These are phyloP conservation scores for Cercopithecus mona DNA, from an alignment of 2,113 vertebrate genomes.

Conservation along the genomic window DNA sequence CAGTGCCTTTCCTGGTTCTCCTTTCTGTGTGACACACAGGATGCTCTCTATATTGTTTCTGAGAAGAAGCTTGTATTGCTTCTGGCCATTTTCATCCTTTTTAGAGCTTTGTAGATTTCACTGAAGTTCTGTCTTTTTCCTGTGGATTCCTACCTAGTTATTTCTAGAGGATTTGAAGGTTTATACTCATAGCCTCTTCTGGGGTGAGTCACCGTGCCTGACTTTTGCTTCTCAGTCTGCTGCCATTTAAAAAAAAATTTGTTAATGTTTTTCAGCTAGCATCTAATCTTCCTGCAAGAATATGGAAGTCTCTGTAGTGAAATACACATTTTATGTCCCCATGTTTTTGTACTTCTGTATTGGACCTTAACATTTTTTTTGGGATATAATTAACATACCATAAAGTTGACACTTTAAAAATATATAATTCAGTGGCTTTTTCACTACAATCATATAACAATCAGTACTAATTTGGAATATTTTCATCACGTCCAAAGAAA, in stretches of 20 bases:
- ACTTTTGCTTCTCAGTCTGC: constrained; percentile 9
- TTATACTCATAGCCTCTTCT: neutral
- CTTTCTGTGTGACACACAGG: neutral
- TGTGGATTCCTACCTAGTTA: neutral
- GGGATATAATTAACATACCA: neutral
- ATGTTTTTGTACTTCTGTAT: neutral
- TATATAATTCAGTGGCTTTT: neutral
- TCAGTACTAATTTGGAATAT: neutral
- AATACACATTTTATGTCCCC: neutral
- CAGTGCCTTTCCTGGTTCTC: neutral
- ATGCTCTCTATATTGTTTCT: neutral
- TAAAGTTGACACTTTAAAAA: neutral
- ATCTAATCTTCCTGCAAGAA: constrained; percentile 10
- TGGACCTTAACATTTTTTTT: neutral
- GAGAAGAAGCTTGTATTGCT: neutral
- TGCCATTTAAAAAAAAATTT: neutral
- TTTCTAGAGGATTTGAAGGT: constrained; percentile 22
- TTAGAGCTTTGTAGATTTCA: neutral
- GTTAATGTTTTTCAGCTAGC: neutral
- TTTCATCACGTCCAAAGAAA: neutral
- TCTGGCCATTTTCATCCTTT: neutral
- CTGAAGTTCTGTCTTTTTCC: neutral
- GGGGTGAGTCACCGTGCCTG: neutral
- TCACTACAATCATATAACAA: neutral
- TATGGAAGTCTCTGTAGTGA: neutral